These are phyloP conservation scores for Anthopleura sola DNA, from an alignment of 64 coral and sea anemone species.

Conservation along the genomic window DNA sequence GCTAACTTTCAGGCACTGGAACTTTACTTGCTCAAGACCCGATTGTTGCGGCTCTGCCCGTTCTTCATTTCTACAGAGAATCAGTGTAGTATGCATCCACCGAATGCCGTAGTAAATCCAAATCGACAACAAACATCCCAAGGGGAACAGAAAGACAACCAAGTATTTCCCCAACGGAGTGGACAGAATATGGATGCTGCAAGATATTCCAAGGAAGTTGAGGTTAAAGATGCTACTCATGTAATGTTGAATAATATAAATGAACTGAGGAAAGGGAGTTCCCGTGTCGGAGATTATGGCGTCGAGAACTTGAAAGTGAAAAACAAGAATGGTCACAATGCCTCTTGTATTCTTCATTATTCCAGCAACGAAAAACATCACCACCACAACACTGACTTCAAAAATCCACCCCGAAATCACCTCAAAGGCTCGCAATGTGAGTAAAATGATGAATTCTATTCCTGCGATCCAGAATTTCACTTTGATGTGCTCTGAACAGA, in stretches of 20 bases:
- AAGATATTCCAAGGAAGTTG: conserved; percentile 6
- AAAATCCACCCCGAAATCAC: conserved; percentile 18
- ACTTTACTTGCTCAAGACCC: background rate
- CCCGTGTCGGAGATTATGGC: background rate
- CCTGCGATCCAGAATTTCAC: background rate
- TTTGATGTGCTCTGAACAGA: background rate
- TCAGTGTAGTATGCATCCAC: background rate
- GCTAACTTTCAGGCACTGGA: conserved; percentile 1
- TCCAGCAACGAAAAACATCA: background rate
- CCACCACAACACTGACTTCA: conserved; percentile 12
- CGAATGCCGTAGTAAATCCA: background rate
- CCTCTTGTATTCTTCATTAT: background rate
- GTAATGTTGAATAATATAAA: background rate
- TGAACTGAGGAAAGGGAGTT: background rate
- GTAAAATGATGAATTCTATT: background rate
- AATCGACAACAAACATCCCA: conserved; percentile 4
- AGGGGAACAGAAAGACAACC: conserved; percentile 2
- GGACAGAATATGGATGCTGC: background rate
- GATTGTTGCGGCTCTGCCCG: background rate
- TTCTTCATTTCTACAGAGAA: background rate
- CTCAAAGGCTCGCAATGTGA: background rate
- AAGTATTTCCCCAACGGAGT: conserved; percentile 23
- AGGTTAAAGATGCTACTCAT: conserved; percentile 26
- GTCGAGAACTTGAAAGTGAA: conserved; percentile 28
- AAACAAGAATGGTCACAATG: background rate